These are phyloP conservation scores for Chionoecetes opilio DNA, from an alignment of 1,140 invertebrate genomes.

Conservation along the genomic window DNA sequence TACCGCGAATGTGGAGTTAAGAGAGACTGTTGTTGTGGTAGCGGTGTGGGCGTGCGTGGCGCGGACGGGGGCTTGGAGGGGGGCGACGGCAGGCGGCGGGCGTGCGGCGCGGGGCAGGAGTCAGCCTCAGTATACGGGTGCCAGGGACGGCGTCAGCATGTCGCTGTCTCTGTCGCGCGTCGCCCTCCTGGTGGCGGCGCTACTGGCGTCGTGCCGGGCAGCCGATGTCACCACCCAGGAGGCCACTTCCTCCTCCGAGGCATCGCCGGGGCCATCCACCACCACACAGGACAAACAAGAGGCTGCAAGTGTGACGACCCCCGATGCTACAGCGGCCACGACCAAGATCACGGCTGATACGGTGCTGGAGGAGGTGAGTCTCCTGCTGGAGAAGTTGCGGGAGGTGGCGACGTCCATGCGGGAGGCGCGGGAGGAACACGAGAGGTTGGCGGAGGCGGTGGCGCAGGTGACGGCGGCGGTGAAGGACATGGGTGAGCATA, in stretches of 20 bases:
- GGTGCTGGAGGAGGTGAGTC: conserved; percentile 69
- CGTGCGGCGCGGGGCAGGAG: conserved; percentile 13
- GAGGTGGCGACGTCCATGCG: conserved; percentile 74
- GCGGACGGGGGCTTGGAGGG: conserved; percentile 44
- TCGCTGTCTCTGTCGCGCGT: conserved; percentile 49
- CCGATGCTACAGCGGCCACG: neutral
- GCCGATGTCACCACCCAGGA: conserved; percentile 39
- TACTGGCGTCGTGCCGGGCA: conserved; percentile 56
- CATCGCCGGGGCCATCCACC: conserved; percentile 1
- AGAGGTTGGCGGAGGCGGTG: conserved; percentile 74
- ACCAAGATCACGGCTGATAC: conserved; percentile 39
- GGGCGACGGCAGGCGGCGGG: neutral
- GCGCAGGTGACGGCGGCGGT: conserved; percentile 75
- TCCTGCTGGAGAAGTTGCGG: conserved; percentile 73
- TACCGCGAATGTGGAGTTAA: conserved; percentile 14
- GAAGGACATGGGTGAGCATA: conserved; percentile 77
- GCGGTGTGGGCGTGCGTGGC: conserved; percentile 44
- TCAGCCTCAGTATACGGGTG: conserved; percentile 67
- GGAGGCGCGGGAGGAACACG: conserved; percentile 75
- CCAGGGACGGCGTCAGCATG: conserved; percentile 62
- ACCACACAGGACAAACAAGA: neutral
- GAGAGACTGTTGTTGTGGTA: neutral
- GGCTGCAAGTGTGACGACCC: neutral
- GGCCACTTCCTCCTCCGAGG: conserved; percentile 49
- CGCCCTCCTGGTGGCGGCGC: conserved; percentile 51